Evolutionary conservation across 2,888 invertebrate genomes (phyloP), one percentile per base, ranked within the genome.

Genomic region (Malachius bipustulatus): DNA sequence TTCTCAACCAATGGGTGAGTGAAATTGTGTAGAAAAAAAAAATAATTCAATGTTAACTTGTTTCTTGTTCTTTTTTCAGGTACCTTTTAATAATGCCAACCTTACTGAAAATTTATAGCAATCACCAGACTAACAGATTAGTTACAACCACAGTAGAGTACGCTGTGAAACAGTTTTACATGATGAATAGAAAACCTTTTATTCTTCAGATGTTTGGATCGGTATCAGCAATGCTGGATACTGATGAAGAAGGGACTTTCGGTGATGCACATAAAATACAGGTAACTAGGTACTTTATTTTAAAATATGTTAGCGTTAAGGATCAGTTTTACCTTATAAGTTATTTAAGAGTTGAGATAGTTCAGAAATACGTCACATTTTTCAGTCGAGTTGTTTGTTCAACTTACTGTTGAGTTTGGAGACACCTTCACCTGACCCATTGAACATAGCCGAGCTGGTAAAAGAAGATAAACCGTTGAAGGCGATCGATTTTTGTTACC

Each of bases 181-280:
- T 97, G 38, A 75, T 99, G 60, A 98, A 99, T 57, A 74, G 98
- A 33, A 97, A 97, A 56, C 97, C 97, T 1, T 98, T 98, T 55
- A 89, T 98, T 48, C 68, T 98, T 34, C 96, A 97, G 73, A 93
- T 97, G 93, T 97, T 98, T 65, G 98, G 98, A 2, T 93, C 94
- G 2, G 88, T 96, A 0, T 96, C 97, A 0, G 89, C 93, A 2
- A 88, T 96, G 56, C 67, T 98, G 48, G 96, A 97, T 56, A 89
- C 88, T 0, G 88, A 88, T 50, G 85, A 85, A 54, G 78, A 81
- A 45, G 81, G 85, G 16, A 75, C 80, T 3, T 85, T 81, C 55
- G 91, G 91, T 3, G 90, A 93, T 63, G 89, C 91, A 0, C 89
- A 90, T 57, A 88, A 90, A 64, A 89, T 87, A 55, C n/a, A n/a